Conservation (phyloP, 1,140 invertebrate species). For the Brachionus calyciflorus region DNA sequence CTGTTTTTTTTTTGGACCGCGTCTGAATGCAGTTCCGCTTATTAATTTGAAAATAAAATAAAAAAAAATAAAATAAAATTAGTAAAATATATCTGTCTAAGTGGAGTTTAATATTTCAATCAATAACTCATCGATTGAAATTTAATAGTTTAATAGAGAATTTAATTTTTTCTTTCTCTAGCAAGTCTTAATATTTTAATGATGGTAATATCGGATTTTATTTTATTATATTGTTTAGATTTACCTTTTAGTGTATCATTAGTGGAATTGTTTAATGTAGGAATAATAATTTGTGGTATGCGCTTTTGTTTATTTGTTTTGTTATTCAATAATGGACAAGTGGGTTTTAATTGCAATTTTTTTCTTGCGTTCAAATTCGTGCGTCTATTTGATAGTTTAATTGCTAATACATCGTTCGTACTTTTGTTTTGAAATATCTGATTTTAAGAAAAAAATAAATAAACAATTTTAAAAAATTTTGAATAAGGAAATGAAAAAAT, state of each 20-base stretch:
- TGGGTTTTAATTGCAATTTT: not conserved
- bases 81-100: not conserved
- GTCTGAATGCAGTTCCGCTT: not conserved
- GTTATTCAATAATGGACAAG: constrained; percentile 13
- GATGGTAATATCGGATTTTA: not conserved
- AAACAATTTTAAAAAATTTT: no score
- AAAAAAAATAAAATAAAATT: no score
- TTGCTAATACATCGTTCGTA: no score
- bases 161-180: no score
- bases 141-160: constrained; percentile 19
- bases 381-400: not conserved
- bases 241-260: constrained; percentile 36
- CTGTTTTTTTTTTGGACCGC: not conserved
- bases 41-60: not conserved
- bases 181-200: not conserved
- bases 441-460: no score
- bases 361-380: not conserved
- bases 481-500: no score
- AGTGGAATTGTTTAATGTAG: constrained; percentile 37
- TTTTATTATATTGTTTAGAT: not conserved
- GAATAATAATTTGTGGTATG: constrained; percentile 20
- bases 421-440: no score
- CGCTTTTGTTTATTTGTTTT: constrained; percentile 34
- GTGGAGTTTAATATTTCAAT: not conserved
- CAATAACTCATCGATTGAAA: constrained; percentile 12